Conservation (phyloP, 2,797 vertebrate species). For the Gorsachius magnificus region DNA sequence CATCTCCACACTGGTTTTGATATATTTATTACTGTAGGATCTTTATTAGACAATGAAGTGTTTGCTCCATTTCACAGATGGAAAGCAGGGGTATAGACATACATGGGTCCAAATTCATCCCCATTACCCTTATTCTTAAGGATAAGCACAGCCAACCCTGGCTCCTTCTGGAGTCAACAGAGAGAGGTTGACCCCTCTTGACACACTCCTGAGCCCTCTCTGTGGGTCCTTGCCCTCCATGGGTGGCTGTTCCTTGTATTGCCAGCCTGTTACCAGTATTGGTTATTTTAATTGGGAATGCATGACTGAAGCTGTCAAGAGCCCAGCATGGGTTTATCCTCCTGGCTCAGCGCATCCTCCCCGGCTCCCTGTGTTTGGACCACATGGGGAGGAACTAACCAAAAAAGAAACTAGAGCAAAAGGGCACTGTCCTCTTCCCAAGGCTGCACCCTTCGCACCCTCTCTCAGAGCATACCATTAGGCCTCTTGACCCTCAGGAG, state of each 20-base stretch:
- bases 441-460: background rate
- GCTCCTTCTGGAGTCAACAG: background rate
- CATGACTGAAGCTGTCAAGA: background rate
- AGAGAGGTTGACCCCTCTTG: background rate
- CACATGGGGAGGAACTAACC: background rate
- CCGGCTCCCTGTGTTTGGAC: background rate
- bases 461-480: rapidly evolving
- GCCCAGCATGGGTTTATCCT: background rate
- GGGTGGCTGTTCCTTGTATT: background rate
- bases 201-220: background rate
- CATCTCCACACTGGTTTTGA: rapidly evolving
- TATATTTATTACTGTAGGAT: background rate
- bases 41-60: background rate
- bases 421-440: background rate
- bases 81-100: background rate
- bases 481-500: background rate
- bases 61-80: background rate
- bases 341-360: background rate
- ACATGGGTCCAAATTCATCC: background rate
- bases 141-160: background rate
- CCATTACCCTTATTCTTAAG: background rate
- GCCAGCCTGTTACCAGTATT: background rate
- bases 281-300: background rate
- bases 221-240: background rate
- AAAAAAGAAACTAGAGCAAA: background rate